Percentiles rank a stretch among this genome's conserved stretches.
Evolutionary conservation across 1,140 invertebrate species (phyloP).

Genomic region (Halotydeus destructor): DNA sequence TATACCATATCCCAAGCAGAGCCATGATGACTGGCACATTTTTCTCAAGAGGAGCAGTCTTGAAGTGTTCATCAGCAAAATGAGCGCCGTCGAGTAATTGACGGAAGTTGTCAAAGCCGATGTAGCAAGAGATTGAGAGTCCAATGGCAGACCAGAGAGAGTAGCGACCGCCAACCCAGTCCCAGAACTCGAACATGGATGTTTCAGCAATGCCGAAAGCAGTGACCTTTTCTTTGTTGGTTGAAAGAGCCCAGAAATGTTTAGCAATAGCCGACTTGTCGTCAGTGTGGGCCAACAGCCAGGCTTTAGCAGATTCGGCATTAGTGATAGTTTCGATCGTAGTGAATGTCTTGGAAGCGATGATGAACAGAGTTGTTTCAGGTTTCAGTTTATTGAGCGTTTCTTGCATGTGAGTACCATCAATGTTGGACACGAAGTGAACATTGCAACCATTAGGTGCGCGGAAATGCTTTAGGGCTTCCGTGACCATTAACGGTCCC

Average conservation of each 20-base stretch:
- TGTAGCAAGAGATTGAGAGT: slow-evolving; percentile 72
- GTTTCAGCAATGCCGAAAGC: slow-evolving; percentile 90
- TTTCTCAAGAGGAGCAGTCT: slow-evolving; percentile 59
- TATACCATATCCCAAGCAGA: slow-evolving; percentile 85
- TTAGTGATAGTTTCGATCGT: slow-evolving; percentile 99
- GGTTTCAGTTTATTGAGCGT: slow-evolving; percentile 71
- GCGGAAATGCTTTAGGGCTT: slow-evolving; percentile 74
- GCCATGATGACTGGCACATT: slow-evolving; percentile 94
- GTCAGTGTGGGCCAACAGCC: slow-evolving; percentile 76
- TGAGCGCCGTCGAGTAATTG: slow-evolving; percentile 71
- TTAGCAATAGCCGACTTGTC: slow-evolving; percentile 67
- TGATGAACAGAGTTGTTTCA: slow-evolving; percentile 89
- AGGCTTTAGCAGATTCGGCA: slow-evolving; percentile 82
- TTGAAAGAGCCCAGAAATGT: slow-evolving; percentile 95
- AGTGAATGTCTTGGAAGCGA: slow-evolving; percentile 60
- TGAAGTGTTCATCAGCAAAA: slow-evolving; percentile 88
- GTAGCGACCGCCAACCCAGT: slow-evolving; percentile 97
- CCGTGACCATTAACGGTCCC: slow-evolving; percentile 95
- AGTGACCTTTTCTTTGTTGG: slow-evolving; percentile 72
- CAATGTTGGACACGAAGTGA: slow-evolving; percentile 98
- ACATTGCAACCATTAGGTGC: slow-evolving; percentile 50
- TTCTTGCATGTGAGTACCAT: slow-evolving; percentile 92
- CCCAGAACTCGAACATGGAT: slow-evolving; percentile 99
- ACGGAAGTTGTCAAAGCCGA: slow-evolving; percentile 89
- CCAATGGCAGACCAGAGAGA: slow-evolving; percentile 98